Conservation (phyloP, 2,113 vertebrate genomes). For the Mus pahari region DNA sequence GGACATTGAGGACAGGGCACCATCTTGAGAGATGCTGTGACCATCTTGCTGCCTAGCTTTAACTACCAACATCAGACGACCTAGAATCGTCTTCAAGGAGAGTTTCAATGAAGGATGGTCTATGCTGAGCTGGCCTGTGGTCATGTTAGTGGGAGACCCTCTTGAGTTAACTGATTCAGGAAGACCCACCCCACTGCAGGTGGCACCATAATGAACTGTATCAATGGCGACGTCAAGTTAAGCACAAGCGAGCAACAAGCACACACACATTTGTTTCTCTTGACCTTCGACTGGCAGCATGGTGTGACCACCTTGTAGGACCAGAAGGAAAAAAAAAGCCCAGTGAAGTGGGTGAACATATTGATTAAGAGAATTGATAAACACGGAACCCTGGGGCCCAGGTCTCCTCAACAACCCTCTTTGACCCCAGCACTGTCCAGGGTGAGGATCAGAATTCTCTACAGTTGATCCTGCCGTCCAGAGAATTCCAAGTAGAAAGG, state of each 20-base stretch:
- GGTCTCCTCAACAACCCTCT: background rate
- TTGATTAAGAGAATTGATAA: constrained; percentile 7
- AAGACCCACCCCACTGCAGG: background rate
- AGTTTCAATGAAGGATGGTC: background rate
- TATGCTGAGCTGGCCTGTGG: background rate
- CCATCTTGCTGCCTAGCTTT: background rate
- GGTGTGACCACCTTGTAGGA: background rate
- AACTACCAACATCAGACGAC: background rate
- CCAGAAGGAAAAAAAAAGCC: background rate
- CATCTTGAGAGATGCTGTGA: background rate
- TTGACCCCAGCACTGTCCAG: background rate
- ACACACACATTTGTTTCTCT: background rate
- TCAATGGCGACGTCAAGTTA: background rate
- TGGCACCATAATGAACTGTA: background rate
- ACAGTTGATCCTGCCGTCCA: constrained; percentile 41
- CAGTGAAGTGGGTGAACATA: background rate
- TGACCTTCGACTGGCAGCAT: no score
- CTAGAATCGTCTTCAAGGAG: background rate
- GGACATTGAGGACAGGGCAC: background rate
- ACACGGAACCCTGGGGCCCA: background rate
- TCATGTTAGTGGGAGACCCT: background rate
- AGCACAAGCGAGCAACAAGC: background rate
- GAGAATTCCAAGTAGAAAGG: constrained; percentile 75
- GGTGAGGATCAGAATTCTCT: constrained; percentile 12
- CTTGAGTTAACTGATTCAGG: background rate